Conservation (phyloP, 1,140 invertebrate species). For the Zeugodacus cucurbitae region DNA sequence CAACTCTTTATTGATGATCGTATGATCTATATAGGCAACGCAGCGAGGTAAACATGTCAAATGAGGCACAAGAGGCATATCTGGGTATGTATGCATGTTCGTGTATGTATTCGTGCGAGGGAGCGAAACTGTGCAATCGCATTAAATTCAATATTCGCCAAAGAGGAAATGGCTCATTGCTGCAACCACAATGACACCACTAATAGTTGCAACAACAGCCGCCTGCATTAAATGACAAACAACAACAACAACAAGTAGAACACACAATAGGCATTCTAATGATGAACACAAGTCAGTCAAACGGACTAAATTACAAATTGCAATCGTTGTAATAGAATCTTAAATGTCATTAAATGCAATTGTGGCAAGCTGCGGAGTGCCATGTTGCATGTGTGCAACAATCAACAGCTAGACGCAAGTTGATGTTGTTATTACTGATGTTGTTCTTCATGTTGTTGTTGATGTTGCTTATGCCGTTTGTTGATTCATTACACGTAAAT, state of each 20-base stretch:
- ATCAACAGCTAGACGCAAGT: background rate
- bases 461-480: background rate
- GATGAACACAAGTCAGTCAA: constrained; percentile 26
- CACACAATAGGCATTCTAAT: background rate
- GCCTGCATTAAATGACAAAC: background rate
- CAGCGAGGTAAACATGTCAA: background rate
- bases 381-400: background rate
- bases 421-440: background rate
- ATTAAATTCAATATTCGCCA: constrained; percentile 13
- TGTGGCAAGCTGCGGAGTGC: background rate
- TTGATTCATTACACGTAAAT: constrained; percentile 30
- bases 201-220: constrained; percentile 5
- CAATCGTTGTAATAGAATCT: constrained; percentile 37
- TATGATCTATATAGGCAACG: no score
- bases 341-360: constrained; percentile 32
- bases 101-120: background rate
- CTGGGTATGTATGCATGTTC: background rate
- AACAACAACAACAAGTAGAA: background rate
- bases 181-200: constrained; percentile 1
- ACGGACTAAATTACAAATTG: constrained; percentile 38
- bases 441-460: background rate
- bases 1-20: no score
- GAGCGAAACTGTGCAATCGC: constrained; percentile 15
- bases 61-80: no score
- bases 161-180: constrained; percentile 34